Base-by-base conservation (phyloP, 2,113 vertebrate genomes). In the Onychorhynchus coronatus region DNA sequence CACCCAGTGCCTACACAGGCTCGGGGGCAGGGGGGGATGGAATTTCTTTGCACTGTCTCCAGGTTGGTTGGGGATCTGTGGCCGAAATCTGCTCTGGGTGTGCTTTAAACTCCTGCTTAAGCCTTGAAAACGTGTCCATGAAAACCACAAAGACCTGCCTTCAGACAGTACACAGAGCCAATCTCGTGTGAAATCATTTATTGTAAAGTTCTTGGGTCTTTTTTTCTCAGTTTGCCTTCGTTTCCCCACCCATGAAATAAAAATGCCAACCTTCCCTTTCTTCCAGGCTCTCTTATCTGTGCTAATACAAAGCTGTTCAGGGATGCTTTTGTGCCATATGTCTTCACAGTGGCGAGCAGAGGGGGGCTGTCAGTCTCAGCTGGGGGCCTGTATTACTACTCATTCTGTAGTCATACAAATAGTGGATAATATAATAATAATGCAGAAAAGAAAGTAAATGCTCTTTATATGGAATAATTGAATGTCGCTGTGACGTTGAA, bases 391-490 rank as follows among this genome's bases (percentile, higher is more conserved):
- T 95, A 91, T 95, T 96, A 89, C 95, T 72, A 31, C 80, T 95
- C 93, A 92, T 94, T 94, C 96, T 94, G 86, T 75, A 92, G 93
- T 92, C 92, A 91, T 85, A 97, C 92, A 96, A 97, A 97, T 96
- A 97, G 95, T 85, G 76, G 92, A 92, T 96, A 96, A 96, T 95
- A 94, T 84, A 96, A 96, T 96, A 96, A 96, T 94, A 92, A 97
- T 71, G 94, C 90, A 92, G 95, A 96, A 96, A 96, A 92, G 92
- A 95, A 95, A 97, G 92, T 93, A 97, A 95, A 97, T 96, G 95
- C 88, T 92, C 80, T 97, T 97, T 95, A 91, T 96, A 84, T 97
- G 96, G 93, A 91, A 92, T 97, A 96, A 97, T 94, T 96, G 96
- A 97, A 94, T 95, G 89, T 96, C 76, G 1, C 95, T 92, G 86